A percentile compares a stretch with the other conserved stretches of the same genome.
Conservation (phyloP, 2,797 vertebrate species). For the Varecia variegata region DNA sequence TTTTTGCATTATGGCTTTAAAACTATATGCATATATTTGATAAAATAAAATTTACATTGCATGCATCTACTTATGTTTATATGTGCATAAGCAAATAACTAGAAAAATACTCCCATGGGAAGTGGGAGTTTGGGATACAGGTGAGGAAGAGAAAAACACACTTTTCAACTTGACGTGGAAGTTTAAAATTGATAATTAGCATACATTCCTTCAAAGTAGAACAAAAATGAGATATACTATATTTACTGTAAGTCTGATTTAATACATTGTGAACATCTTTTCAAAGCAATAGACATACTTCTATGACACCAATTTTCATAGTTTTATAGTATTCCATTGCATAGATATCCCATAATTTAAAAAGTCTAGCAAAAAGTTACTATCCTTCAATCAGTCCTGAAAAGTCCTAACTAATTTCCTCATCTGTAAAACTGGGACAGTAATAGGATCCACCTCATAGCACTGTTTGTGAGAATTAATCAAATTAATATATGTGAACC, state of each 20-base stretch:
- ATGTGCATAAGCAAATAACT: not conserved
- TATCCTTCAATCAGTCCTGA: not conserved
- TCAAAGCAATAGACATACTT: not conserved
- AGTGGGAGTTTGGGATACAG: not conserved
- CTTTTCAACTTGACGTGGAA: not conserved
- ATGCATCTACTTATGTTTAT: not conserved
- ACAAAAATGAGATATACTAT: not conserved
- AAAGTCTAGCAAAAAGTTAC: conserved; percentile 15
- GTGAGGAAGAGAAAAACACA: not conserved
- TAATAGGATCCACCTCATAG: not conserved
- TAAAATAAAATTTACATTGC: conserved; percentile 7
- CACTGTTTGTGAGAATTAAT: not conserved
- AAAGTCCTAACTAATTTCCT: conserved; percentile 20
- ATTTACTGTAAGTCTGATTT: conserved; percentile 1
- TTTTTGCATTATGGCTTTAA: conserved; percentile 14
- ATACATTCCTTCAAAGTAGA: not conserved
- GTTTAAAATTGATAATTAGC: not conserved
- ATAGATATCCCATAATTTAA: conserved; percentile 26
- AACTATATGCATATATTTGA: not conserved
- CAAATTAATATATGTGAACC: not conserved
- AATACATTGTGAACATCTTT: not conserved
- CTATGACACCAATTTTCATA: not conserved
- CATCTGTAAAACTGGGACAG: not conserved
- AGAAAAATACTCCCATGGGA: not conserved
- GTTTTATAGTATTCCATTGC: not conserved